Percentiles rank a stretch among this genome's conserved stretches.
Conservation (phyloP, 2,888 invertebrate genomes). For the Acronicta leporina region DNA sequence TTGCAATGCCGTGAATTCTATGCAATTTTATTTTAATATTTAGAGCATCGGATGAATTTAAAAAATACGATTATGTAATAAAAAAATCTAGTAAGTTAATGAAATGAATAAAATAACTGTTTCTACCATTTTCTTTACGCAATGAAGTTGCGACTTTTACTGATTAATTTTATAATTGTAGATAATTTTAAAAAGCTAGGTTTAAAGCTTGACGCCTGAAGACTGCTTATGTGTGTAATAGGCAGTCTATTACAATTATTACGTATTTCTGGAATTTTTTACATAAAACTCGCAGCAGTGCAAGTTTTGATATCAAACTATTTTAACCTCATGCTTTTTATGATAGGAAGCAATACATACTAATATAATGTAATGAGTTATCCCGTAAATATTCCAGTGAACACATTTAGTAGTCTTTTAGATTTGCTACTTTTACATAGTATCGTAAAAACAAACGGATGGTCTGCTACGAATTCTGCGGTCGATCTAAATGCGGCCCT, state of each 20-base stretch:
- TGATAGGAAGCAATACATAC: constrained; percentile 54
- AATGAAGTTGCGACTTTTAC: background rate
- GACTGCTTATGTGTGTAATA: too few relatives aligned
- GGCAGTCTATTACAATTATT: too few relatives aligned
- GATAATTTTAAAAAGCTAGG: too few relatives aligned
- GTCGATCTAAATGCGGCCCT: constrained; percentile 57
- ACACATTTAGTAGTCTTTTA: constrained; percentile 53
- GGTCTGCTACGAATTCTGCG: constrained; percentile 58
- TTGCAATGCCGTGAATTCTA: constrained; percentile 33
- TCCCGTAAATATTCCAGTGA: constrained; percentile 57
- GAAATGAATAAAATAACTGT: too few relatives aligned
- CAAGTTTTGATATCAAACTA: constrained; percentile 10
- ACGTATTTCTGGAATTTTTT: background rate
- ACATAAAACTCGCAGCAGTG: constrained; percentile 33
- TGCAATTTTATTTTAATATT: constrained; percentile 1
- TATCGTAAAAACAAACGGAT: constrained; percentile 61
- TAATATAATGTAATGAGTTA: constrained; percentile 49
- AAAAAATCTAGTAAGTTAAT: too few relatives aligned
- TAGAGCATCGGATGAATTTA: too few relatives aligned
- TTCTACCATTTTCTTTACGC: too few relatives aligned
- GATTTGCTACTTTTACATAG: constrained; percentile 53
- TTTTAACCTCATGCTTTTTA: constrained; percentile 47
- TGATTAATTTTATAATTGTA: background rate
- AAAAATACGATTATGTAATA: too few relatives aligned
- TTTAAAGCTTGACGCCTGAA: too few relatives aligned